Conservation (phyloP, 2,797 vertebrate species). For the Labroides dimidiatus region DNA sequence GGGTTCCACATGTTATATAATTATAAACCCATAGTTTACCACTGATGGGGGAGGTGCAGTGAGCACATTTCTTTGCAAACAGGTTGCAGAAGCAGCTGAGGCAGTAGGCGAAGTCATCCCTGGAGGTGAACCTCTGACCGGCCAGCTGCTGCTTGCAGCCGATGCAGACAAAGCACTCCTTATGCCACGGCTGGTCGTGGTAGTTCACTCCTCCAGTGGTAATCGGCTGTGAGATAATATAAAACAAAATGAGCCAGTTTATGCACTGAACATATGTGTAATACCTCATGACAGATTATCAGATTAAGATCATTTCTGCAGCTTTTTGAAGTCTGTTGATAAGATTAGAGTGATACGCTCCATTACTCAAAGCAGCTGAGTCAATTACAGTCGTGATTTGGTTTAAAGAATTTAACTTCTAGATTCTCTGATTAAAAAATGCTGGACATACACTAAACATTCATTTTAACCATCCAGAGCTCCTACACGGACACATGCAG, state of each 20-base stretch:
- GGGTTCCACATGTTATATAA: too few species aligned
- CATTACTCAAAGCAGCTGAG: background rate
- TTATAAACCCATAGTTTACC: slow-evolving; percentile 75
- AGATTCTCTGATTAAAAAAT: background rate
- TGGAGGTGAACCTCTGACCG: slow-evolving; percentile 93
- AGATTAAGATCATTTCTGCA: background rate
- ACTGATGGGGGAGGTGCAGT: slow-evolving; percentile 91
- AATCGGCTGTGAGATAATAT: slow-evolving; percentile 84
- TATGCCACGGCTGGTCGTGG: slow-evolving; percentile 94
- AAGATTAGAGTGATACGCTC: background rate
- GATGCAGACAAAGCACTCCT: slow-evolving; percentile 93
- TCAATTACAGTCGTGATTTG: background rate
- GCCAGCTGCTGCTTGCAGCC: slow-evolving; percentile 93
- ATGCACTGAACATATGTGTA: background rate
- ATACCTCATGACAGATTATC: background rate
- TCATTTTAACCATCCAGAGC: background rate
- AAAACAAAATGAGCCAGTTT: background rate
- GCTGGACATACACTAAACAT: background rate
- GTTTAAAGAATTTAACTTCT: background rate
- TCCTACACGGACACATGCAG: background rate
- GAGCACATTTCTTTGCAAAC: slow-evolving; percentile 93
- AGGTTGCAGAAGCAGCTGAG: slow-evolving; percentile 94
- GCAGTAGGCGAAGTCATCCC: slow-evolving; percentile 92
- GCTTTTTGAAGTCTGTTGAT: background rate
- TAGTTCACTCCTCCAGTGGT: slow-evolving; percentile 93